Percentiles rank a stretch among this genome's conserved stretches.
Conservation (phyloP, 2,797 vertebrate species). For the Gobionotothen gibberifrons region DNA sequence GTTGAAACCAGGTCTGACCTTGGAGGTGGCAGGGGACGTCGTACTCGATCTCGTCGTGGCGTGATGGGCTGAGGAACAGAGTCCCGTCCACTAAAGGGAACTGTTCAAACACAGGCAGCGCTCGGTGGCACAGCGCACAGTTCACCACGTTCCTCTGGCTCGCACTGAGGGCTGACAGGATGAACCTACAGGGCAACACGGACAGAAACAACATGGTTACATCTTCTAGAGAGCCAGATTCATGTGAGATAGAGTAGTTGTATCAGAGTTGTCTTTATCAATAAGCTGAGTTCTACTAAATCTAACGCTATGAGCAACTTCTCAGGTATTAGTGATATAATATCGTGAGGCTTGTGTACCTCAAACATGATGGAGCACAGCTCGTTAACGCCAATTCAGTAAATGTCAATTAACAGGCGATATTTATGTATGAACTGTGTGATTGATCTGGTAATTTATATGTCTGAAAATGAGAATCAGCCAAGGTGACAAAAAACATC, state of each 20-base stretch:
- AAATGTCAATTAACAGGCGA: not conserved
- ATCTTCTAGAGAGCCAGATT: not conserved
- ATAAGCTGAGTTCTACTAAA: not conserved
- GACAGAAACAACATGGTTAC: not conserved
- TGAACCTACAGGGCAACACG: constrained; percentile 84
- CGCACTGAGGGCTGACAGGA: constrained; percentile 95
- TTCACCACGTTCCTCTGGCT: constrained; percentile 97
- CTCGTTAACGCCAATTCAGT: not conserved
- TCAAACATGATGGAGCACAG: not conserved
- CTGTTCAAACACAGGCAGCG: constrained; percentile 96
- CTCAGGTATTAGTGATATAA: not conserved
- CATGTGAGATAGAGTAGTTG: not conserved
- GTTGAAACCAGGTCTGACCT: constrained; percentile 83
- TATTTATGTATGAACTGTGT: not conserved
- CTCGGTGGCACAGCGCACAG: constrained; percentile 95
- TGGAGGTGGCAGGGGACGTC: constrained; percentile 99
- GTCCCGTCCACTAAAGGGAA: constrained; percentile 98
- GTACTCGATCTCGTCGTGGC: constrained; percentile 98
- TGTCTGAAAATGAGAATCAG: too few species aligned
- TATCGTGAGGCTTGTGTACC: not conserved
- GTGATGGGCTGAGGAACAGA: constrained; percentile 96
- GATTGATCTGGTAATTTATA: not conserved
- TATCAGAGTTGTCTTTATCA: not conserved
- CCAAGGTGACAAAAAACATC: too few species aligned
- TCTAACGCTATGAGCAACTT: not conserved